A percentile compares a stretch with the other conserved stretches of the same genome.
These are phyloP conservation scores for Lepidonotus clava DNA, from an alignment of 2,888 invertebrate species.

Conservation along the genomic window DNA sequence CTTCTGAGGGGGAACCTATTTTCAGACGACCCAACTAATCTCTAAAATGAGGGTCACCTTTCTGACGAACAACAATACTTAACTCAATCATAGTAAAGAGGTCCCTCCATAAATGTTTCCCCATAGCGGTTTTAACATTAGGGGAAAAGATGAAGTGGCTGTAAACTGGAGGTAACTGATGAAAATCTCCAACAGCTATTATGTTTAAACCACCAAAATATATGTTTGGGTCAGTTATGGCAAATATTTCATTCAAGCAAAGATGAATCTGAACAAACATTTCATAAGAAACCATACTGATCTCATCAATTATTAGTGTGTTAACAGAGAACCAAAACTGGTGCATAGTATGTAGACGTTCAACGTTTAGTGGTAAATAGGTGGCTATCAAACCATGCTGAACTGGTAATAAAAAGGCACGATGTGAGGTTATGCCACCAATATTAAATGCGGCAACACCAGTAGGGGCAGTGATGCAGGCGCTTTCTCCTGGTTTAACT, in stretches of 20 bases:
- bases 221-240: background rate
- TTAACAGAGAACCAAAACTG: background rate
- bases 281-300: constrained; percentile 17
- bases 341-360: background rate
- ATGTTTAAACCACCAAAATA: constrained; percentile 5
- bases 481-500: background rate
- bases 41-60: too few species aligned
- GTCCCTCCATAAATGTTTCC: too few species aligned
- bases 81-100: too few species aligned
- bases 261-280: background rate
- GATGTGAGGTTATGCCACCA: background rate
- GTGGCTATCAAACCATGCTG: background rate
- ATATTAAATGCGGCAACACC: constrained; percentile 12
- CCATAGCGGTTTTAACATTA: background rate
- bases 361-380: background rate
- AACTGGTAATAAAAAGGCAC: background rate
- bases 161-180: background rate
- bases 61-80: too few species aligned
- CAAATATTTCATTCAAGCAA: background rate
- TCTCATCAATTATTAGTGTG: background rate
- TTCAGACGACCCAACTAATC: too few species aligned
- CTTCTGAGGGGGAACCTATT: too few species aligned
- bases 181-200: constrained; percentile 7
- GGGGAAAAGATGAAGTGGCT: background rate
- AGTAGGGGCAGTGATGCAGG: constrained; percentile 5